phyloP scores from a whole-genome alignment of 1,140 invertebrate species.

The Cecropterus lyciades region DNA sequence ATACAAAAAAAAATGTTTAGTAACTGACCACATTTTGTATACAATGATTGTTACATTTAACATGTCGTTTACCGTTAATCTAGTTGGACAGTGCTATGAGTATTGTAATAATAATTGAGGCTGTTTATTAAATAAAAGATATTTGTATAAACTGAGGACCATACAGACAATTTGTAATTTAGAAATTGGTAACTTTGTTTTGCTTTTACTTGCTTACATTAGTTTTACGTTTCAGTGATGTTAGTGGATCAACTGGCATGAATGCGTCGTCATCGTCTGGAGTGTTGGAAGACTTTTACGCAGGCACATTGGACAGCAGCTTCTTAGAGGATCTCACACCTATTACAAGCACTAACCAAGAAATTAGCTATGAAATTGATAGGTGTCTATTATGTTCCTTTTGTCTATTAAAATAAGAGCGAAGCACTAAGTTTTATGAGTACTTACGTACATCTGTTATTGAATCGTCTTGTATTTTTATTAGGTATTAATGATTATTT shows the following conservation, averaged over 20 bases:
- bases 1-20: too few relatives aligned
- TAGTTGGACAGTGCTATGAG: too few relatives aligned
- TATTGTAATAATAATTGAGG: too few relatives aligned
- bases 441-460: too few relatives aligned
- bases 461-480: not conserved
- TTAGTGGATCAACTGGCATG: constrained; percentile 39
- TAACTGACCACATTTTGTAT: too few relatives aligned
- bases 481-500: too few relatives aligned
- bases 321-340: constrained; percentile 91
- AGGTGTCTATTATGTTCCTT: constrained; percentile 78
- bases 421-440: not conserved
- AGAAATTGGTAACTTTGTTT: not conserved
- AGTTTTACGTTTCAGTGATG: not conserved
- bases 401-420: not conserved
- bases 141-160: too few relatives aligned
- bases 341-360: constrained; percentile 74
- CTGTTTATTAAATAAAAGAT: too few relatives aligned
- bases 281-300: constrained; percentile 94
- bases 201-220: not conserved
- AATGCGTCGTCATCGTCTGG: constrained; percentile 62
- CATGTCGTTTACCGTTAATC: too few relatives aligned
- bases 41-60: too few relatives aligned
- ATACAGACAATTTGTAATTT: too few relatives aligned
- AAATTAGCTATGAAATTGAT: constrained; percentile 86
- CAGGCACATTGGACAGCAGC: constrained; percentile 90